Conservation (phyloP, 2,888 invertebrate species). For the Lottia gigantea region DNA sequence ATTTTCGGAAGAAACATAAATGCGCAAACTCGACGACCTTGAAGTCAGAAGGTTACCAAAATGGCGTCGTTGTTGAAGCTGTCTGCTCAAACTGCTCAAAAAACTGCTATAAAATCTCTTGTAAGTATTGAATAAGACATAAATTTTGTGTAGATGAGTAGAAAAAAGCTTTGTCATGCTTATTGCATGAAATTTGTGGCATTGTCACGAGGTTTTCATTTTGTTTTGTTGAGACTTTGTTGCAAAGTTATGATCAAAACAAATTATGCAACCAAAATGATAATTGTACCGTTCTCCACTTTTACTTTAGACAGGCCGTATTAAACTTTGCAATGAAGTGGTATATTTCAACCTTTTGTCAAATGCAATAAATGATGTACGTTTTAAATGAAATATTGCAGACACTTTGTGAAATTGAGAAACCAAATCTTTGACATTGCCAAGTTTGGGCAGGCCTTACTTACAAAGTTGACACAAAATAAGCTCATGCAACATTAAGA, state of each 20-base stretch:
- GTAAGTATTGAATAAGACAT: slow-evolving; percentile 32
- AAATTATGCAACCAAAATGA: background rate
- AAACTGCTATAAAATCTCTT: slow-evolving; percentile 37
- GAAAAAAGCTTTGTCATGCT: background rate
- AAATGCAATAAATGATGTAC: too few species aligned
- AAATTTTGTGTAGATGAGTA: background rate
- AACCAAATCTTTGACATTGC: too few species aligned
- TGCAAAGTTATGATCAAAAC: background rate
- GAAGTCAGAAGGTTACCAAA: slow-evolving; percentile 26
- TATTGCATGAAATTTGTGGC: background rate
- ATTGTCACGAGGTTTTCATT: slow-evolving; percentile 11
- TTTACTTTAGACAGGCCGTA: too few species aligned
- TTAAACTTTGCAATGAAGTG: too few species aligned
- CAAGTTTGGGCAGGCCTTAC: too few species aligned
- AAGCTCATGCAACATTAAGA: too few species aligned
- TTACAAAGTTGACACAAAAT: too few species aligned
- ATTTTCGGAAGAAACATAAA: too few species aligned
- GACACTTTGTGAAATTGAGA: too few species aligned
- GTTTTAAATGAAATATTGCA: too few species aligned
- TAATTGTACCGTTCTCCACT: too few species aligned
- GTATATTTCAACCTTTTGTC: too few species aligned
- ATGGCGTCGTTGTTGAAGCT: slow-evolving; percentile 53
- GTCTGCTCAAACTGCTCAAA: slow-evolving; percentile 40
- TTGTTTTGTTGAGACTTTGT: background rate
- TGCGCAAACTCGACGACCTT: slow-evolving; percentile 2